Conservation (phyloP, 2,888 invertebrate genomes). For the Pseudanteris insignis region DNA sequence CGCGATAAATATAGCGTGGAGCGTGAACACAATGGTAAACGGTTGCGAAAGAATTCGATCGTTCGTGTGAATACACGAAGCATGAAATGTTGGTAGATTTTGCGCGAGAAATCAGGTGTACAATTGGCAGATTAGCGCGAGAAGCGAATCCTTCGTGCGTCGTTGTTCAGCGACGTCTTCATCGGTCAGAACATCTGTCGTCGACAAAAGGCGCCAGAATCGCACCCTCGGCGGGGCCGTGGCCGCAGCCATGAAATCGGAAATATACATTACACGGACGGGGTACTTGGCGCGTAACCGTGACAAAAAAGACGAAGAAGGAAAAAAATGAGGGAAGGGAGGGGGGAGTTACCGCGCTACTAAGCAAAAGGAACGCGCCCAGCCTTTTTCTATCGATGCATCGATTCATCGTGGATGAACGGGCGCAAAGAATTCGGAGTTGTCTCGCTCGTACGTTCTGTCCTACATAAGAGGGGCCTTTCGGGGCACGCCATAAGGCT, state of each 20-base stretch:
- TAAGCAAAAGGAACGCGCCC: too few species aligned
- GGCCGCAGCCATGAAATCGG: slow-evolving; percentile 18
- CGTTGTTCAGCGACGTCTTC: slow-evolving; percentile 27
- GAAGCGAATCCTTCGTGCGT: slow-evolving; percentile 10
- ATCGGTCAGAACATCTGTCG: slow-evolving; percentile 39
- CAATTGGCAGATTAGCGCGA: slow-evolving; percentile 37
- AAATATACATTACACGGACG: slow-evolving; percentile 29
- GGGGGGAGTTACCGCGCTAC: too few species aligned
- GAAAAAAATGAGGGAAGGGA: too few species aligned
- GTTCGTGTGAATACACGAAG: background rate
- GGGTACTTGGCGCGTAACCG: slow-evolving; percentile 5
- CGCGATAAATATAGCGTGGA: too few species aligned
- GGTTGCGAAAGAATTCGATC: too few species aligned
- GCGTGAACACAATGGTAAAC: too few species aligned
- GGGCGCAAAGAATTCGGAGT: too few species aligned
- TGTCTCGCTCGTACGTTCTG: too few species aligned
- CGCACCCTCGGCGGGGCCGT: slow-evolving; percentile 10
- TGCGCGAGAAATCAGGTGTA: slow-evolving; percentile 33
- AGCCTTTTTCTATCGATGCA: too few species aligned
- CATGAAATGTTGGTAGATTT: slow-evolving; percentile 4
- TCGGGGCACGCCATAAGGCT: too few species aligned
- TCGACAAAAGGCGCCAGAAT: slow-evolving; percentile 20
- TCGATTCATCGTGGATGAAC: too few species aligned
- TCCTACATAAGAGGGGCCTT: too few species aligned
- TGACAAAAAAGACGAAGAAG: slow-evolving; percentile 19